Base-by-base conservation (phyloP, 2,797 vertebrate genomes). In the Erpetoichthys calabaricus region DNA sequence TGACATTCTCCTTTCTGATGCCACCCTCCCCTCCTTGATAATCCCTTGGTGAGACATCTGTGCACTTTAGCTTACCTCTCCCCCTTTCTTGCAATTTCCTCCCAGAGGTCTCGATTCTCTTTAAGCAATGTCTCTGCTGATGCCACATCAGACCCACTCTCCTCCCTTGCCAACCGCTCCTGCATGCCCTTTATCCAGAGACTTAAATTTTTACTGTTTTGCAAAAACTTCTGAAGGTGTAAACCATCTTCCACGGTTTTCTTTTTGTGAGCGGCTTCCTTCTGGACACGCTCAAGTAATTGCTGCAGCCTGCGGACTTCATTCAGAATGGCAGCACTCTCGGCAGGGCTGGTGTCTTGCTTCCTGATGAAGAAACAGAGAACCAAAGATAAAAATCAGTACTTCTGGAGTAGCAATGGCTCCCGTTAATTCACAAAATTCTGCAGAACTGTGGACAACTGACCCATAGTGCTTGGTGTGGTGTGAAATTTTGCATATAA, bases 231-330 rank as follows among this genome's bases (percentile, higher is more conserved):
- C 57, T 84, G 85, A 53, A 69, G 70, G 56, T 75, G 64, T 53
- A 67, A 72, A 1, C 70, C 77, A 62, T 70, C 64, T 3, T 83
- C 73, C 59, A 87, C 72, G 57, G 56, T 52, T n/a, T 25, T 60
- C n/a, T 9, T 54, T 55, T 70, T 75, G 42, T 67, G 74, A 3
- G 68, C 65, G 3, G 75, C 79, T 61, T 71, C 80, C 8, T 9
- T n/a, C 59, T 77, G 81, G 4, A 85, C 79, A 59, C 70, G 70
- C 62, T 45, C 56, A 64, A 94, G 74, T 59, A 90, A 80, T 3
- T 62, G 63, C 64, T 90, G 87, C 71, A 94, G 82, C n/a, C 44
- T 68, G n/a, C 64, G 67, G 8, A 91, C 80, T 57, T 90, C 86
- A 62, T 85, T 71, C 56, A 73, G 72, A 61, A 94, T 89, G 60